Base-by-base conservation (phyloP, 1,140 invertebrate genomes). In the Oreohelix idahoensis region DNA sequence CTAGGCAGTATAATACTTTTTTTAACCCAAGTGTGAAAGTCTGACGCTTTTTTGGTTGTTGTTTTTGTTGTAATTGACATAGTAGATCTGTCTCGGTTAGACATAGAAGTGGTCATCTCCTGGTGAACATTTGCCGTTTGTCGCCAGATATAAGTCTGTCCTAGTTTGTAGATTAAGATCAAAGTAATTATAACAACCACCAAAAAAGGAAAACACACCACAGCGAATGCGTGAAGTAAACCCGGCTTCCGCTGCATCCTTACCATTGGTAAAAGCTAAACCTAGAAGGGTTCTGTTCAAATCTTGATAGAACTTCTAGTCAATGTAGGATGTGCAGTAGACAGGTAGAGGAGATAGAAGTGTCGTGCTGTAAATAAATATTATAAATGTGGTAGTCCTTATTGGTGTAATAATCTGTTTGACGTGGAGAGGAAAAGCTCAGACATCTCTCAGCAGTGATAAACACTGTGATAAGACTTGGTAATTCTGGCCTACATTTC, bases 241-340 rank as follows among this genome's bases (percentile, higher is more conserved):
- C 38, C 2, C 17, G 4, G 1, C 26, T 42, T 36, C 39, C 15
- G 32, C 15, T 35, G 10, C n/a, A 32, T 78, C 32, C 13, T 38
- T 66, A 58, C 20, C 49, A 0, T n/a, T n/a, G 8, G 78, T 35
- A n/a, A 75, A 75, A 29, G 32, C 73, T 42, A 75, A 38, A n/a
- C 73, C 39, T 26, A 75, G 38, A n/a, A 75, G 36, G 11, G 73
- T 75, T 75, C 42, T 39, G 73, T 75, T 75, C 15, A 17, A 5
- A 1, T 36, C 17, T 20, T 36, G 39, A 26, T 75, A n/a, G 39
- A 75, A 75, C 73, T 75, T 75, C 73, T 38, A 75, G 73, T 45
- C 39, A 15, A 75, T 75, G n/a, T 42, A 75, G 0, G 39, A 13
- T 29, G 38, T 42, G 15, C 26, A 29, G 26, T 75, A 75, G 23